phyloP scores from a whole-genome alignment of 2,797 vertebrate genomes.

The Borostomias antarcticus region DNA sequence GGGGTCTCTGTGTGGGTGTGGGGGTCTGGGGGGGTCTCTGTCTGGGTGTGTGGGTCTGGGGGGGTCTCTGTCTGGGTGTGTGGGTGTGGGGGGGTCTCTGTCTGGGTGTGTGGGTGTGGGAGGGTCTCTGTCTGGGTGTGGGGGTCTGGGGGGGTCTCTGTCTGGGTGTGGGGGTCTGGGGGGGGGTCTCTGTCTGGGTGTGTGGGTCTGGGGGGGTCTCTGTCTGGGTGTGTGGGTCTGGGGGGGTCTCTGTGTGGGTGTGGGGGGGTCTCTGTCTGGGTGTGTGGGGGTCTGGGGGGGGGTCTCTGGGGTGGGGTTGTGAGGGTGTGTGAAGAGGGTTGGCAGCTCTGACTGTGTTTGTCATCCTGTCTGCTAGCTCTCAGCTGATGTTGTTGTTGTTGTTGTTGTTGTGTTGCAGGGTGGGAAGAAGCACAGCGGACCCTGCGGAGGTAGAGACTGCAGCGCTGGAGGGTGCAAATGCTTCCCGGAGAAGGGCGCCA shows the following conservation, averaged over 20 bases:
- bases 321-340: slow-evolving; percentile 50
- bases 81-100: no score
- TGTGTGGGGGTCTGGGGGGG: no score
- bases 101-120: neutral
- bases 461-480: slow-evolving; percentile 93
- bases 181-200: slow-evolving; percentile 8
- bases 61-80: neutral
- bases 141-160: slow-evolving; percentile 14
- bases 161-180: neutral
- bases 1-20: neutral
- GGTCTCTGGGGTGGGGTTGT: no score
- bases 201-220: neutral
- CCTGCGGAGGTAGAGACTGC: slow-evolving; percentile 96
- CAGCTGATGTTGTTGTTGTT: no score
- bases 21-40: no score
- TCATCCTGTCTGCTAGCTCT: no score
- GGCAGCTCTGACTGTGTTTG: slow-evolving; percentile 31
- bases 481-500: slow-evolving; percentile 94
- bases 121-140: neutral
- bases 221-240: slow-evolving; percentile 1
- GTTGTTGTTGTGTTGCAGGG: slow-evolving; percentile 77
- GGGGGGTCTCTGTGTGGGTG: neutral
- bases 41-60: neutral
- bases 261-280: no score
- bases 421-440: slow-evolving; percentile 86